Evolutionary conservation across 2,797 vertebrate species (phyloP).

Genomic region (Gobio occitaniae): DNA sequence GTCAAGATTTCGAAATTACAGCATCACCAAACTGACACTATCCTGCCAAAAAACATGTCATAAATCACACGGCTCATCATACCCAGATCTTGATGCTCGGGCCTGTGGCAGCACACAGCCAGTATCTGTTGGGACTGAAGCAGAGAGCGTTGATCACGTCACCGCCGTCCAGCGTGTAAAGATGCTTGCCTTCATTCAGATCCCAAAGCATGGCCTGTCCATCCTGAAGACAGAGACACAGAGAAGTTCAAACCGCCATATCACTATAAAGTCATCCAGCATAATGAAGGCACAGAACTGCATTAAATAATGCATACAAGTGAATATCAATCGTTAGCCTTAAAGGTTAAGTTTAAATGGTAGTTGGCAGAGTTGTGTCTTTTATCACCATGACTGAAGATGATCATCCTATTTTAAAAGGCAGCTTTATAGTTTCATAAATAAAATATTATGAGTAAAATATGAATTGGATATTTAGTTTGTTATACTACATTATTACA

Average conservation of each 20-base stretch:
- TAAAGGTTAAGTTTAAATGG: neutral
- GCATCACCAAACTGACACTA: neutral
- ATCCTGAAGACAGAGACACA: conserved; percentile 74
- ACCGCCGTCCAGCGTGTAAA: conserved; percentile 95
- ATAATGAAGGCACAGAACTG: neutral
- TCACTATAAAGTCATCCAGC: neutral
- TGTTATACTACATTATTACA: neutral
- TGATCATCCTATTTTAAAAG: neutral
- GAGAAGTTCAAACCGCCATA: neutral
- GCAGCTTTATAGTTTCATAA: neutral
- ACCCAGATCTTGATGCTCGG: conserved; percentile 99
- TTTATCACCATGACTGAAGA: neutral
- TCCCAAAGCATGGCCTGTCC: conserved; percentile 99
- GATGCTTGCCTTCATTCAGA: conserved; percentile 96
- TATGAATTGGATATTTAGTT: neutral
- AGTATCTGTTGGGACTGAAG: conserved; percentile 98
- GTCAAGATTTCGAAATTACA: too few species aligned
- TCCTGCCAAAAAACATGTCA: neutral
- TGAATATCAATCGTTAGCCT: neutral
- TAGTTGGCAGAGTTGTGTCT: neutral
- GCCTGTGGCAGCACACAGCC: conserved; percentile 95
- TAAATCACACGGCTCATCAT: neutral
- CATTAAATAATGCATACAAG: neutral
- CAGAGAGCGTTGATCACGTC: conserved; percentile 95
- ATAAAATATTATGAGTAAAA: neutral